phyloP scores from a whole-genome alignment of 2,888 invertebrate genomes.

The Stomorhina lunata region DNA sequence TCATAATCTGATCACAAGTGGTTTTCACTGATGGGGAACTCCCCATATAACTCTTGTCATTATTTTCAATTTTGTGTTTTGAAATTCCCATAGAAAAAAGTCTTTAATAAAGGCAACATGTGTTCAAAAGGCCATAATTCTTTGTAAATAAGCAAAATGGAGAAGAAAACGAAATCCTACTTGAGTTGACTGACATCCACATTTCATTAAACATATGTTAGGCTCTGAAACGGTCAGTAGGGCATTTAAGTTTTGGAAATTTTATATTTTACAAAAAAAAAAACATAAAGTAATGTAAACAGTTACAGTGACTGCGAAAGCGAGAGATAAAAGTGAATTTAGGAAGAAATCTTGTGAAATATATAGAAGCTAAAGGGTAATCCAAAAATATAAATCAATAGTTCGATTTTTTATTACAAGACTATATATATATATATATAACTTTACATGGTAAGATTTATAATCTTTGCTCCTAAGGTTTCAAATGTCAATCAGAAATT shows the following conservation, averaged over 20 bases:
- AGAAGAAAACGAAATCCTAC: background rate
- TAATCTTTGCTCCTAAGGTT: no score
- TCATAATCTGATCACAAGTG: background rate
- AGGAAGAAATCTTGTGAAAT: no score
- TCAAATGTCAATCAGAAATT: no score
- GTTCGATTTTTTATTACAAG: no score
- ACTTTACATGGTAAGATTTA: no score
- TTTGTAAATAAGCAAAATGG: background rate
- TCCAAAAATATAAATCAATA: no score
- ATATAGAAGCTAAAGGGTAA: no score
- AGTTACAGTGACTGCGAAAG: background rate
- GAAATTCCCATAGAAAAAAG: background rate
- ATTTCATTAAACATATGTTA: constrained; percentile 40
- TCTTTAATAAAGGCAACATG: constrained; percentile 34
- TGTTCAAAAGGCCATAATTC: constrained; percentile 44
- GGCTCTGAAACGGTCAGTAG: constrained; percentile 61
- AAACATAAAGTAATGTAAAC: constrained; percentile 1
- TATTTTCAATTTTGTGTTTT: background rate
- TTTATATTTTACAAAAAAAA: constrained; percentile 3
- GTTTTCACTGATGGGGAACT: background rate
- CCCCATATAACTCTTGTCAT: background rate
- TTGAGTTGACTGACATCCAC: constrained; percentile 14
- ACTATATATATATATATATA: no score
- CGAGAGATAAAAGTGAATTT: no score
- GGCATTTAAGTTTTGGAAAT: constrained; percentile 38